A percentile compares a stretch with the other conserved stretches of the same genome.
These are phyloP conservation scores for Microcebus tavaratra DNA, from an alignment of 2,113 vertebrate species.

Conservation along the genomic window DNA sequence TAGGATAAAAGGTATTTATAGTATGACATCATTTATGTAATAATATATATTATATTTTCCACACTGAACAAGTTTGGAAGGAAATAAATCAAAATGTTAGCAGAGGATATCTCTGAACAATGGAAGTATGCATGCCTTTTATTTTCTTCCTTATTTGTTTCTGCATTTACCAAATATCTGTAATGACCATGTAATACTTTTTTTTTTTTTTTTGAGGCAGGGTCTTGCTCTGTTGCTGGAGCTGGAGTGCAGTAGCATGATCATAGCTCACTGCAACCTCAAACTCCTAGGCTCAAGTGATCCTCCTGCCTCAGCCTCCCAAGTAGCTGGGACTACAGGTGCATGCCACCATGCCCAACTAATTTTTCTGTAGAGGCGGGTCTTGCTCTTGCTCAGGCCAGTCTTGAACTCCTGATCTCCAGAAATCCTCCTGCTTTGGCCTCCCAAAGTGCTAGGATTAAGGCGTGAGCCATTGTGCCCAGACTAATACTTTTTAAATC, in stretches of 20 bases:
- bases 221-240: neutral
- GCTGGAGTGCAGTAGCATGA: too few relatives aligned
- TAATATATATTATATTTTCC: neutral
- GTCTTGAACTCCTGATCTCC: neutral
- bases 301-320: neutral
- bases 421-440: neutral
- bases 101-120: neutral
- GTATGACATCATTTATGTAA: neutral
- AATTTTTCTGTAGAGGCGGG: neutral
- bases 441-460: neutral
- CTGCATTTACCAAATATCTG: neutral
- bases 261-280: neutral
- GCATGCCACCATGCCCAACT: neutral
- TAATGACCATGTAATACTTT: neutral
- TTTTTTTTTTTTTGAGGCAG: neutral
- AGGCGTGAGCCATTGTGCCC: neutral
- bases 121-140: neutral
- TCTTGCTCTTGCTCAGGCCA: neutral
- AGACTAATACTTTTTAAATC: neutral
- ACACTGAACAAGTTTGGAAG: neutral
- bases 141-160: neutral
- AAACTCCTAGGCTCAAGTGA: neutral
- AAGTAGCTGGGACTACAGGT: neutral
- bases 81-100: neutral
- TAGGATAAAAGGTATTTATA: neutral